Evolutionary conservation across 2,888 invertebrate genomes (phyloP), one percentile per base, ranked within the genome.

Genomic region (Drosophila kanekoi): DNA sequence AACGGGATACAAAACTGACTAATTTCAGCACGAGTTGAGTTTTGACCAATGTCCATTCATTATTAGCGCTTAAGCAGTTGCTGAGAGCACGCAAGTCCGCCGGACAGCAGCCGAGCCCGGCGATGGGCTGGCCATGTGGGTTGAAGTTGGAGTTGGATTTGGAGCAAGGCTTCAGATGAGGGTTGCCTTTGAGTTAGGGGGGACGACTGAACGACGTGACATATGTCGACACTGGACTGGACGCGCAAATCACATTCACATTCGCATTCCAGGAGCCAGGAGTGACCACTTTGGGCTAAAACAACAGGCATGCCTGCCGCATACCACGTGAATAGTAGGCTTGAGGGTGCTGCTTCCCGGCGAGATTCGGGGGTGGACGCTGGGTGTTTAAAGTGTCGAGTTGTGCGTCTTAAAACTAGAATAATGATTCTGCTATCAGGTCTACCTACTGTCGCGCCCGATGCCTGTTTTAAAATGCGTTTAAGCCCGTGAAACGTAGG

Each of bases 21-120:
- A 90, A 91, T 92, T 91, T 77, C 78, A 60, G 45, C 73, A 64
- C 77, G 61, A 70, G 72, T 81, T 79, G 76, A 82, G 78, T 81
- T 87, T 85, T 91, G 91, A 91, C 90, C 91, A 90, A 81, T 86
- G 89, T 86, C 90, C 91, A 91, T 92, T 91, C 90, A 90, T 91
- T 89, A 89, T 82, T 78, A 69, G 70, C 74, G 74, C 76, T 79
- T 85, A 88, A 89, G 81, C 87, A 83, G 83, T 79, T 83, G 90
- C 72, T 87, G 89, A 90, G 79, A 75, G 77, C 79, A 68, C 47
- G 54, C 57, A 53, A 44, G 16, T 51, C 49, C 49, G 4, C 28
- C 18, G 33, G 48, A n/a, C 35, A 43, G 60, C 37, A 35, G 13
- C 23, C 23, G 8, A 28, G 8, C 23, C 23, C 23, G 23, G 8